Evolutionary conservation across 2,888 invertebrate species (phyloP).

Genomic region (Mycalesis mineus): DNA sequence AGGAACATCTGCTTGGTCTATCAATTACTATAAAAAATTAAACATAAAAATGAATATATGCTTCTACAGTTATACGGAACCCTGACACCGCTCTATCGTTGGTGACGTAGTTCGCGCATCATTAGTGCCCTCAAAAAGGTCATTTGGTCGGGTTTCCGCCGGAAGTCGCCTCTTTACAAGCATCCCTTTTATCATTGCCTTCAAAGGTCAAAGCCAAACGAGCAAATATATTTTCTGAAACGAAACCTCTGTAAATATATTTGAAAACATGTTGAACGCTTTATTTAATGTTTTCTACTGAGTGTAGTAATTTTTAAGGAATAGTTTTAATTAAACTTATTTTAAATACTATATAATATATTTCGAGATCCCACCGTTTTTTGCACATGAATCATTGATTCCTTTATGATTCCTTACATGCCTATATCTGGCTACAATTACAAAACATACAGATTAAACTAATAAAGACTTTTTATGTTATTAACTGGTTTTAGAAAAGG

Average conservation of each 20-base stretch:
- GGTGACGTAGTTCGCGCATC: not conserved
- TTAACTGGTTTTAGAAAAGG: too few species aligned
- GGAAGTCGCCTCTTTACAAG: constrained; percentile 4
- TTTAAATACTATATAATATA: too few species aligned
- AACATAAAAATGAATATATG: too few species aligned
- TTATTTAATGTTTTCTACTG: too few species aligned
- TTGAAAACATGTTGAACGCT: too few species aligned
- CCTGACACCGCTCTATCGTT: not conserved
- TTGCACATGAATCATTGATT: not conserved
- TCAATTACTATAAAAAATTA: too few species aligned
- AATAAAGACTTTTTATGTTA: too few species aligned
- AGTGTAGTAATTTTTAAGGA: too few species aligned
- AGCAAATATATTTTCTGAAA: not conserved
- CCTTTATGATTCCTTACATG: not conserved
- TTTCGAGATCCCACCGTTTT: not conserved
- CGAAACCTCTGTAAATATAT: not conserved
- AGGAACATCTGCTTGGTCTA: too few species aligned
- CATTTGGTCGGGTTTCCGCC: not conserved
- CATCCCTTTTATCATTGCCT: not conserved
- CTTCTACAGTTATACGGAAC: not conserved
- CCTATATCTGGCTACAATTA: too few species aligned
- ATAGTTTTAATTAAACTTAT: too few species aligned
- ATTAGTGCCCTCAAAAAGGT: constrained; percentile 2
- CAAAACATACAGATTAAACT: too few species aligned
- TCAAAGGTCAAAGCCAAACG: constrained; percentile 2